Conservation (phyloP, 37 sponge, comb jelly and placozoan genomes). For the Crambe crambe region DNA sequence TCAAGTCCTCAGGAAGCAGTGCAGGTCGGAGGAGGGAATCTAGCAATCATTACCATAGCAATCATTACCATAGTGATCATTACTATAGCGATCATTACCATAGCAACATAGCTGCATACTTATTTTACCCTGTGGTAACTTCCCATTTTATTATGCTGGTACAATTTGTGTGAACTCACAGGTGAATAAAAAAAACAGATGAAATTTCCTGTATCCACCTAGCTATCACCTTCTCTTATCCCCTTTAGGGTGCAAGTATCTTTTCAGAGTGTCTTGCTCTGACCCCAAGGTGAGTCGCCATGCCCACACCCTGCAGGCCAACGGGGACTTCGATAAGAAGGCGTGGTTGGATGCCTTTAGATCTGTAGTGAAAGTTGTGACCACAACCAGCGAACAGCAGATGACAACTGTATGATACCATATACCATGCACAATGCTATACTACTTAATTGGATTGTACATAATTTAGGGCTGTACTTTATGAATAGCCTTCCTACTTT, state of each 20-base stretch:
- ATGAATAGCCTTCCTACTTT: too few relatives aligned
- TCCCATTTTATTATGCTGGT: too few relatives aligned
- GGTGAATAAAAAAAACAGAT: too few relatives aligned
- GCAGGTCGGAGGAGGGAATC: constrained; percentile 17
- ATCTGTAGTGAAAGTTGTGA: constrained; percentile 24
- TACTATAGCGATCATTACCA: too few relatives aligned
- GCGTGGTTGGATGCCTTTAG: constrained; percentile 77
- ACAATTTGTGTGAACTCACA: too few relatives aligned
- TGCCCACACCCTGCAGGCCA: constrained; percentile 69
- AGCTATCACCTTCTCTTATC: too few relatives aligned
- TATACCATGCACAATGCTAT: neutral
- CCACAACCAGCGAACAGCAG: neutral
- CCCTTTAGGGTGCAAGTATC: constrained; percentile 44
- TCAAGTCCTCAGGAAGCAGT: constrained; percentile 24
- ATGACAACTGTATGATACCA: neutral
- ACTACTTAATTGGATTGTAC: neutral
- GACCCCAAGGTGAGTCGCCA: constrained; percentile 38
- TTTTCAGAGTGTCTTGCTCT: constrained; percentile 47
- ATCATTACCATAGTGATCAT: too few relatives aligned
- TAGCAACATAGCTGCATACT: too few relatives aligned
- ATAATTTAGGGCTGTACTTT: too few relatives aligned
- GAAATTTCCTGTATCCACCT: too few relatives aligned
- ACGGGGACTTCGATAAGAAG: constrained; percentile 78
- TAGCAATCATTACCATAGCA: too few relatives aligned
- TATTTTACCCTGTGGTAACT: too few relatives aligned